These are phyloP conservation scores for Notothenia coriiceps DNA, from an alignment of 2,113 vertebrate species.

Conservation along the genomic window DNA sequence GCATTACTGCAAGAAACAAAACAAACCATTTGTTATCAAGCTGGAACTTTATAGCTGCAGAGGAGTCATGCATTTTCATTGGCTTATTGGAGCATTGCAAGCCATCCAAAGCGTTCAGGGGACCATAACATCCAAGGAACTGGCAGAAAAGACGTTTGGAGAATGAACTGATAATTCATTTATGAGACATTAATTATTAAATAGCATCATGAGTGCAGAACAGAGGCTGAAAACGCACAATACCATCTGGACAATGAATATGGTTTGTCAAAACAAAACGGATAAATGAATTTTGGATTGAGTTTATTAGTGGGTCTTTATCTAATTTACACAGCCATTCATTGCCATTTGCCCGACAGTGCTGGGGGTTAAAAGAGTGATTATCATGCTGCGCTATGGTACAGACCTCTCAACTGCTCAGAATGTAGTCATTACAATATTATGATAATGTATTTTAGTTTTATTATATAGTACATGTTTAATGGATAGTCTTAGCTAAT, in stretches of 20 bases:
- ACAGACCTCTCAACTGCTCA: constrained; percentile 15
- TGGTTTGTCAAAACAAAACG: constrained; percentile 89
- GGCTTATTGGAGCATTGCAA: constrained; percentile 49
- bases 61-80: constrained; percentile 37
- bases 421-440: constrained; percentile 44
- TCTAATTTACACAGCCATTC: constrained; percentile 85
- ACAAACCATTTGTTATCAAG: constrained; percentile 46
- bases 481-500: constrained; percentile 37
- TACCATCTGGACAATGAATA: constrained; percentile 88
- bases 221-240: constrained; percentile 82
- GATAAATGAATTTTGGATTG: constrained; percentile 91
- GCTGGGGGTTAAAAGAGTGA: constrained; percentile 75
- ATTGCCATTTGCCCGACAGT: constrained; percentile 81
- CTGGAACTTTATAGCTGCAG: constrained; percentile 24
- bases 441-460: constrained; percentile 49
- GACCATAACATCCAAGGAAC: constrained; percentile 48
- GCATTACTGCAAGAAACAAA: constrained; percentile 33
- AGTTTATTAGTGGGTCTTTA: constrained; percentile 86
- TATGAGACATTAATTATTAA: constrained; percentile 88
- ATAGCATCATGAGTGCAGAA: constrained; percentile 86
- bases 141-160: constrained; percentile 61
- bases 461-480: constrained; percentile 62
- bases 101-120: constrained; percentile 79
- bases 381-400: constrained; percentile 71
- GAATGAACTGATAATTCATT: constrained; percentile 82